A percentile compares a stretch with the other conserved stretches of the same genome.
phyloP scores from a whole-genome alignment of 2,888 invertebrate genomes.

The Nomada lathburiana region DNA sequence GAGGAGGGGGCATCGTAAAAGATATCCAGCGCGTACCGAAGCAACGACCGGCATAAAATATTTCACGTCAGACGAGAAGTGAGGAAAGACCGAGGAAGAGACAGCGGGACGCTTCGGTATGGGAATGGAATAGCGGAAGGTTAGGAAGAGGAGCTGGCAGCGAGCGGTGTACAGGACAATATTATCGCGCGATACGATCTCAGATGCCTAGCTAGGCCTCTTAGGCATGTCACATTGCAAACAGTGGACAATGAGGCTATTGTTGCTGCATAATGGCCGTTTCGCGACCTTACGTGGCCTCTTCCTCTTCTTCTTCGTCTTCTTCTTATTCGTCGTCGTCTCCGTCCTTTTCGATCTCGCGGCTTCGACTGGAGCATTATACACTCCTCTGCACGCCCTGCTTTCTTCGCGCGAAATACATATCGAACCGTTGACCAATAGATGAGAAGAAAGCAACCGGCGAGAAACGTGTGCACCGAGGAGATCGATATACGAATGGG shows the following conservation, averaged over 20 bases:
- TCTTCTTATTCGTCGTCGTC: conserved; percentile 47
- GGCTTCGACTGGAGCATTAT: conserved; percentile 31
- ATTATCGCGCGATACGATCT: conserved; percentile 81
- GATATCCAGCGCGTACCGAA: conserved; percentile 51
- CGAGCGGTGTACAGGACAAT: conserved; percentile 75
- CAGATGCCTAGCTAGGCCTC: conserved; percentile 75
- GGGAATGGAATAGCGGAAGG: conserved; percentile 67
- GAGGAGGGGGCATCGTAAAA: conserved; percentile 12
- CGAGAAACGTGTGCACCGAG: neutral
- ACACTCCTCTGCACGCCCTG: conserved; percentile 10
- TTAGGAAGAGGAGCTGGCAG: conserved; percentile 65
- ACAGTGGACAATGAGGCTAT: conserved; percentile 82
- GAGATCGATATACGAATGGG: conserved; percentile 20
- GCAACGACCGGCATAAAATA: conserved; percentile 47
- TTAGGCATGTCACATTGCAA: conserved; percentile 75
- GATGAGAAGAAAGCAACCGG: conserved; percentile 30
- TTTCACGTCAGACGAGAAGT: conserved; percentile 40
- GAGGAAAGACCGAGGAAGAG: conserved; percentile 50
- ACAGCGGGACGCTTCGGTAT: conserved; percentile 52
- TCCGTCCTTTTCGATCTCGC: conserved; percentile 58
- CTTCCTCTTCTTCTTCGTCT: conserved; percentile 52
- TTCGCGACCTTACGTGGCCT: conserved; percentile 78
- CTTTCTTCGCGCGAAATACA: conserved; percentile 36
- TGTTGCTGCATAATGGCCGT: conserved; percentile 80
- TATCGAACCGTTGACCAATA: conserved; percentile 35